Evolutionary conservation across 2,113 vertebrate genomes (phyloP), one percentile per base, ranked within the genome.

Genomic region (Sphaerodactylus townsendi): DNA sequence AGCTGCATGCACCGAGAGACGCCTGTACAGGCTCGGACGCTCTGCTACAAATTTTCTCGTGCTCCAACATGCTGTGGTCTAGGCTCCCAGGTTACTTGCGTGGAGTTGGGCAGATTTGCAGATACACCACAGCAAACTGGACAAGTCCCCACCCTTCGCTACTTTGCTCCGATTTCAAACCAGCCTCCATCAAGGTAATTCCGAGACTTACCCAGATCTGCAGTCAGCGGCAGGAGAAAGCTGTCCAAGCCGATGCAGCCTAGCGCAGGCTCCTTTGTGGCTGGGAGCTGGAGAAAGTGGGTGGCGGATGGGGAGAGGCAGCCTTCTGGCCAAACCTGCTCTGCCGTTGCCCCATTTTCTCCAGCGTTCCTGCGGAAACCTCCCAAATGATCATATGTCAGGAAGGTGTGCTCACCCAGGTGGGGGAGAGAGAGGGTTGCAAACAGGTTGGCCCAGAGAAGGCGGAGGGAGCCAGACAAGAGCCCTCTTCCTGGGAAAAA

Each of bases 241-340:
- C 8, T 3, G n/a, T 21, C 39, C 41, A 1, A 33, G 14, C 10
- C 14, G 68, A 70, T 33, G 19, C 50, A 28, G 30, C 62, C 17
- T 3, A 56, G 3, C 7, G 28, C 2, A 8, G 10, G 6, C 15
- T 59, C 39, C 74, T 64, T 76, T 83, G 17, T 21, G 62, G 13
- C n/a, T 13, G 28, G n/a, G 37, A 25, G n/a, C 10, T 23, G 0
- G 37, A 56, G 50, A 69, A 78, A 6, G 83, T 84, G 75, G 74
- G 83, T 35, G 83, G 66, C 2, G n/a, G 35, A 35, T 30, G 21
- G 13, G 5, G 19, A n/a, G 53, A 44, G 53, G 53, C 30, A 35
- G 30, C 37, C 69, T 82, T 41, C 75, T 78, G 30, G 4, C 37
- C 10, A 69, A 84, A 84, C 83, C 83, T 77, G 83, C 66, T 84